Conservation (phyloP, 2,113 vertebrate species). For the Phasianus colchicus region DNA sequence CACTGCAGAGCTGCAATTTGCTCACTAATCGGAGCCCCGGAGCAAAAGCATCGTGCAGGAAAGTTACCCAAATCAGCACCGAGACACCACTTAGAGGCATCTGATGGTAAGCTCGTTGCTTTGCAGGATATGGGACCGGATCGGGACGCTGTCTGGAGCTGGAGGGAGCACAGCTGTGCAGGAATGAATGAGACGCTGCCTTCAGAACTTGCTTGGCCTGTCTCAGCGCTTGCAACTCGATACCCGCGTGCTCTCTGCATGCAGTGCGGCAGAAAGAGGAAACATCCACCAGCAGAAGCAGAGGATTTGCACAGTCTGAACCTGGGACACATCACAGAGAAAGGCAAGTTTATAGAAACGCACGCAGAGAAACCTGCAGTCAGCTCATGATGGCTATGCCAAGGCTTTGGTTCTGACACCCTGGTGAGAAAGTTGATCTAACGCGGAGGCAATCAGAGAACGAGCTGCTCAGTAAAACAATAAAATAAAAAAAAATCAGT, state of each 20-base stretch:
- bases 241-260: not conserved
- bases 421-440: not conserved
- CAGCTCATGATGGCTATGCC: not conserved
- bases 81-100: not conserved
- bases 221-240: not conserved
- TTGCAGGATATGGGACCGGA: not conserved
- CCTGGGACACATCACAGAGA: accelerated
- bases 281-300: not conserved
- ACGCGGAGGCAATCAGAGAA: not conserved
- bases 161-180: not conserved
- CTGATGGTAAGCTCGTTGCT: not conserved
- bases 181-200: no score
- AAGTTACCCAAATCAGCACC: not conserved
- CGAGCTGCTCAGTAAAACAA: not conserved
- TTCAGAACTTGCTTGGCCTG: not conserved
- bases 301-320: not conserved
- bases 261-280: not conserved
- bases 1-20: constrained; percentile 13
- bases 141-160: not conserved
- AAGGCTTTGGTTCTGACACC: accelerated
- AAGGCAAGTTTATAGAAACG: not conserved
- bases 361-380: accelerated
- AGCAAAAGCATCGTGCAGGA: not conserved
- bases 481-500: not conserved
- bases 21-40: not conserved